Percentiles rank a stretch among this genome's conserved stretches.
These are phyloP conservation scores for Andricus grossulariae DNA, from an alignment of 1,140 invertebrate species.

Conservation along the genomic window DNA sequence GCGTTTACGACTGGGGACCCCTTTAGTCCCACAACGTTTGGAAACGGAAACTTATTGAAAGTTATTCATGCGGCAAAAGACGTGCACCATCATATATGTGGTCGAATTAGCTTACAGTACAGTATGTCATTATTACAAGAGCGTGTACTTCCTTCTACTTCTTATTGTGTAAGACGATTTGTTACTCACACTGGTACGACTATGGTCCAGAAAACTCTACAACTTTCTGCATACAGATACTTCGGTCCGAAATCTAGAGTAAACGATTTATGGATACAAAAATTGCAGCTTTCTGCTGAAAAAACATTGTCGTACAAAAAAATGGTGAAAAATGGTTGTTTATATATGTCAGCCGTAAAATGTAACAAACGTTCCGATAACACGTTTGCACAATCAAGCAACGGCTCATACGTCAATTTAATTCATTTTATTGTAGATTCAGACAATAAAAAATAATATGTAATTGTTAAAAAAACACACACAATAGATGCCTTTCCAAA, in stretches of 20 bases:
- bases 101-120: background rate
- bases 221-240: too few species aligned
- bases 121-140: background rate
- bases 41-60: slow-evolving; percentile 43
- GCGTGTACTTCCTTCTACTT: too few species aligned
- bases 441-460: background rate
- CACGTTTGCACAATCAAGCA: background rate
- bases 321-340: too few species aligned
- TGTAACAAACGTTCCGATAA: background rate
- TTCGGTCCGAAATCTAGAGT: background rate
- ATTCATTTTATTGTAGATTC: background rate
- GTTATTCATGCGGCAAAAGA: slow-evolving; percentile 36
- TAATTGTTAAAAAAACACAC: background rate
- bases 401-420: background rate
- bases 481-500: background rate
- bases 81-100: too few species aligned
- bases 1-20: too few species aligned
- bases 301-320: background rate
- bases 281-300: background rate
- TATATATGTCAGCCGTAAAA: background rate
- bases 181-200: too few species aligned
- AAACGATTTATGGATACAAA: background rate
- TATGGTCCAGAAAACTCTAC: too few species aligned
- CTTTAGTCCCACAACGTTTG: slow-evolving; percentile 37
- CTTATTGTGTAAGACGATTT: too few species aligned